Percentiles rank a stretch among this genome's conserved stretches.
phyloP scores from a whole-genome alignment of 2,113 vertebrate genomes.

The Dipodomys stephensi region DNA sequence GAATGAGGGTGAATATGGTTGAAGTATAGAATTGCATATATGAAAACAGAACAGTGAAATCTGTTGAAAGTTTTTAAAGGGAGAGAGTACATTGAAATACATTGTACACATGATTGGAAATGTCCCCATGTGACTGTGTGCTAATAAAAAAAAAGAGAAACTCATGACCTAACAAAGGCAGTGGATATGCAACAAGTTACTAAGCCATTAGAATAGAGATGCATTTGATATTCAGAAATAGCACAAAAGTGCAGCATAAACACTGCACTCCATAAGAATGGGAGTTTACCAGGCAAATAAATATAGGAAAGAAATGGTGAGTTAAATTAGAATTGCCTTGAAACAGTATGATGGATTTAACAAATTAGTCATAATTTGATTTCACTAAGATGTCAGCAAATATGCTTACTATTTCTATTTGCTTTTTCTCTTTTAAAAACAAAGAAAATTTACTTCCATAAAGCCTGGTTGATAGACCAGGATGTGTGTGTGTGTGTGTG shows the following conservation, averaged over 20 bases:
- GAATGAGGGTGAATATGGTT: too few species aligned
- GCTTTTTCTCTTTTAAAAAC: conserved; percentile 14
- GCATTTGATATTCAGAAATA: conserved; percentile 14
- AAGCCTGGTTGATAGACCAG: background rate
- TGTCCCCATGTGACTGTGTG: too few species aligned
- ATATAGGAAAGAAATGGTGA: background rate
- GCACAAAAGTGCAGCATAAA: background rate
- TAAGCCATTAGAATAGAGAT: background rate
- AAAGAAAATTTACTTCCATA: background rate
- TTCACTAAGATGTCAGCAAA: conserved; percentile 11
- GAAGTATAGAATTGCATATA: too few species aligned
- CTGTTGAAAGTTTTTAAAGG: too few species aligned
- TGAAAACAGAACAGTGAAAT: too few species aligned
- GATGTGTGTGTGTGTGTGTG: background rate
- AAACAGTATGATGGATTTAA: background rate
- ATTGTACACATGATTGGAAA: too few species aligned
- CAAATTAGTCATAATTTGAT: conserved; percentile 40
- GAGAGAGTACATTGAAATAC: too few species aligned
- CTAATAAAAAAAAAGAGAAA: background rate
- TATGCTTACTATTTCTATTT: conserved; percentile 10
- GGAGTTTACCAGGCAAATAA: background rate
- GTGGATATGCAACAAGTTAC: background rate
- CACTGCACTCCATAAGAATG: background rate
- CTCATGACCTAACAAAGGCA: background rate
- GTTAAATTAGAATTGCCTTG: background rate